phyloP scores from a whole-genome alignment of 2,113 vertebrate genomes.

The Pachycephala philippinensis region DNA sequence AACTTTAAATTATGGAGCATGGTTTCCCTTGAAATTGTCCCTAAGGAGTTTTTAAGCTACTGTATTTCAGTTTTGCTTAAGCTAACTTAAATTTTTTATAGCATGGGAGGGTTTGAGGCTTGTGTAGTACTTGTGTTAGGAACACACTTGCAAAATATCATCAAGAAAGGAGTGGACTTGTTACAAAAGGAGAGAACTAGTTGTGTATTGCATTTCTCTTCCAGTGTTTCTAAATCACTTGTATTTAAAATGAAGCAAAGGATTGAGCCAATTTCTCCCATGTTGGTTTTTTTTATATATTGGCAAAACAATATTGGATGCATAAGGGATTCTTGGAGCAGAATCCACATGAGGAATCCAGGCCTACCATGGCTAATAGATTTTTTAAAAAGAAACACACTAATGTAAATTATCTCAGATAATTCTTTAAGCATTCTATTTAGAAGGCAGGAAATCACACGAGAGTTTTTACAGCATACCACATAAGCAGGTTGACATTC shows the following conservation, averaged over 20 bases:
- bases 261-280: not conserved
- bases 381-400: not conserved
- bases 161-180: not conserved
- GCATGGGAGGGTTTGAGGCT: not conserved
- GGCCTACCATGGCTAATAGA: not conserved
- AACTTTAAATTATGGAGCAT: not conserved
- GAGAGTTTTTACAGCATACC: not conserved
- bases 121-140: not conserved
- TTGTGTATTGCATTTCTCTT: not conserved
- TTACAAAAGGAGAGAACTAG: not conserved
- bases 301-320: not conserved
- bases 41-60: not conserved
- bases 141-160: not conserved
- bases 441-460: not conserved
- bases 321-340: not conserved
- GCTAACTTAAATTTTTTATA: not conserved
- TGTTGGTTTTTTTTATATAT: not conserved
- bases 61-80: not conserved
- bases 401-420: not conserved
- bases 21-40: not conserved
- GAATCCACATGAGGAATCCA: not conserved
- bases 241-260: not conserved
- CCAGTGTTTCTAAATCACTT: not conserved
- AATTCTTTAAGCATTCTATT: conserved; percentile 4
- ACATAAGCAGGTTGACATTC: not conserved